These are phyloP conservation scores for Dryas iulia DNA, from an alignment of 1,140 invertebrate species.

Conservation along the genomic window DNA sequence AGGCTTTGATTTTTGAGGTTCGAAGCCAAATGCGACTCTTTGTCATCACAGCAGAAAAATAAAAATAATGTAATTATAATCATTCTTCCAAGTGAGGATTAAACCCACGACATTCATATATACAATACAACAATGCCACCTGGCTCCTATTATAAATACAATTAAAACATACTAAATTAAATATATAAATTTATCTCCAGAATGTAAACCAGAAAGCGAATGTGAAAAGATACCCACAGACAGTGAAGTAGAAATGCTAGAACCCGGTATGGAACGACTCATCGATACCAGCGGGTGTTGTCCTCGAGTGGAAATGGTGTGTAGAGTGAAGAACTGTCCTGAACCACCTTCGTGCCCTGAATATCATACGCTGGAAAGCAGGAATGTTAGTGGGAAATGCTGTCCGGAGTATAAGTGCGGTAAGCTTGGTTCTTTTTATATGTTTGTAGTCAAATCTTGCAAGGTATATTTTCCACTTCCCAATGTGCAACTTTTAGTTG, in stretches of 20 bases:
- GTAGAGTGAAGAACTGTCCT: constrained; percentile 83
- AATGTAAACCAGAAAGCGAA: constrained; percentile 85
- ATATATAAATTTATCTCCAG: constrained; percentile 49
- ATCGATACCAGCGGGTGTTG: constrained; percentile 86
- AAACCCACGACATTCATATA: too few relatives aligned
- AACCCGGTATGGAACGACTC: constrained; percentile 82
- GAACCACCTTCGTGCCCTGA: constrained; percentile 80
- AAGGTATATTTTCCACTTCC: too few relatives aligned
- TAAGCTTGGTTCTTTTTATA: constrained; percentile 46
- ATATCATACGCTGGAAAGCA: constrained; percentile 78
- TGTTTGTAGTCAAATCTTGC: neutral
- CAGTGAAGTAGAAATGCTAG: constrained; percentile 69
- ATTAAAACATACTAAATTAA: too few relatives aligned
- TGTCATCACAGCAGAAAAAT: too few relatives aligned
- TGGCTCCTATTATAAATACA: too few relatives aligned
- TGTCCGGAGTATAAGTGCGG: constrained; percentile 85
- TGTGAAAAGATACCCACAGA: constrained; percentile 79
- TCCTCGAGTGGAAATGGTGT: constrained; percentile 81
- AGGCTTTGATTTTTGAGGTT: too few relatives aligned
- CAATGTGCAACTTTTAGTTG: too few relatives aligned
- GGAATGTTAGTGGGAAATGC: constrained; percentile 79
- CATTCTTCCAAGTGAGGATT: too few relatives aligned
- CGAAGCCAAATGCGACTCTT: too few relatives aligned
- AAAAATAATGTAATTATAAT: too few relatives aligned
- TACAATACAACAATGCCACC: too few relatives aligned